These are phyloP conservation scores for Argyra leucocephala DNA, from an alignment of 2,888 invertebrate species.

Conservation along the genomic window DNA sequence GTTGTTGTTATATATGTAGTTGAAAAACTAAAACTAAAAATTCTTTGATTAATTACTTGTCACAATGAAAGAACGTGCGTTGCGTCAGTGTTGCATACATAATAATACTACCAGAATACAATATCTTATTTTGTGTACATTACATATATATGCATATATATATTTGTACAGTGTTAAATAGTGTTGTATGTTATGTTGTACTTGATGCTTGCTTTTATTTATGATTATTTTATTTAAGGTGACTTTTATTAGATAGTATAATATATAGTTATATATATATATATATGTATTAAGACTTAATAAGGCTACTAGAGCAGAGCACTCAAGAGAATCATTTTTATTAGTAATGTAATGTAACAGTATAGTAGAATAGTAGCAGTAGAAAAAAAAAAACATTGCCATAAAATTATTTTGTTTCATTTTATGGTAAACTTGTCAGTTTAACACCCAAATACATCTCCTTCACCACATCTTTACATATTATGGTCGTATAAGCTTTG, in stretches of 20 bases:
- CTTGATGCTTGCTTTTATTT: background rate
- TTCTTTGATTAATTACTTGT: conserved; percentile 6
- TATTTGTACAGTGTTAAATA: no score
- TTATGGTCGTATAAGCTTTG: no score
- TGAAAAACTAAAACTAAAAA: background rate
- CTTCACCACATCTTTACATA: no score
- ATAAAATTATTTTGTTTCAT: background rate
- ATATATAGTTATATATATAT: no score
- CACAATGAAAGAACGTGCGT: background rate
- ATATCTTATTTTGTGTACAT: background rate
- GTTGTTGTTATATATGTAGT: no score
- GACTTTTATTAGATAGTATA: no score
- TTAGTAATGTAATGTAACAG: background rate
- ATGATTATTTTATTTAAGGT: background rate
- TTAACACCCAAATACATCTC: background rate
- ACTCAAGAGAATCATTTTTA: background rate
- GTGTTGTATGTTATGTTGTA: background rate
- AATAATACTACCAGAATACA: background rate
- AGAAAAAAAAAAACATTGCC: background rate
- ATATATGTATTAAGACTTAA: background rate
- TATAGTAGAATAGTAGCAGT: background rate
- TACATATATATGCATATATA: no score
- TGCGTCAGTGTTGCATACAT: background rate
- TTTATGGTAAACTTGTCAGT: background rate
- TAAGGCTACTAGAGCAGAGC: conserved; percentile 1